A percentile compares a stretch with the other conserved stretches of the same genome.
Evolutionary conservation across 1,140 invertebrate genomes (phyloP).

Genomic region (Orius insidiosus): DNA sequence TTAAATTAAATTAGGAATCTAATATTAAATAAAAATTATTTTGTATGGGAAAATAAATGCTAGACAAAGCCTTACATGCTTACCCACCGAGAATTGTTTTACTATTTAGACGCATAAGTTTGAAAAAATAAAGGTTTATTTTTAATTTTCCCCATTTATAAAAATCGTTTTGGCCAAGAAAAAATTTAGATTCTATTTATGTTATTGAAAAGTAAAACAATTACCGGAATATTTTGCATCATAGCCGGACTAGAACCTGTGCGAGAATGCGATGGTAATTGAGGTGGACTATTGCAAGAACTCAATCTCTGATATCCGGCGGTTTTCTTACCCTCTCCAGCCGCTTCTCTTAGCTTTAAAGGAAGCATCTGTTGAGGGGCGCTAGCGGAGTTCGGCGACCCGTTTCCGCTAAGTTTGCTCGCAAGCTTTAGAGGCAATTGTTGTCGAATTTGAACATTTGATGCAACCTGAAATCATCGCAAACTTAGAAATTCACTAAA

Average conservation of each 20-base stretch:
- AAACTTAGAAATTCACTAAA: too few relatives aligned
- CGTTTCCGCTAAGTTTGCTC: conserved; percentile 24
- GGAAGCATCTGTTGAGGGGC: conserved; percentile 28
- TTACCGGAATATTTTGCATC: conserved; percentile 31
- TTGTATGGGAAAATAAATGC: not conserved
- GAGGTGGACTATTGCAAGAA: conserved; percentile 21
- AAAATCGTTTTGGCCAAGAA: too few relatives aligned
- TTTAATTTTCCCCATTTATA: too few relatives aligned
- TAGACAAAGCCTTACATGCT: conserved; percentile 18
- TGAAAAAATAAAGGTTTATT: too few relatives aligned
- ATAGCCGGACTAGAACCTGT: conserved; percentile 53
- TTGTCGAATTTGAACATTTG: conserved; percentile 47
- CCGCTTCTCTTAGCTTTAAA: conserved; percentile 28
- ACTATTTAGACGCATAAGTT: too few relatives aligned
- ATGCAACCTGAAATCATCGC: conserved; percentile 18
- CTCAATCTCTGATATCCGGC: conserved; percentile 28
- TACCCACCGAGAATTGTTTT: conserved; percentile 23
- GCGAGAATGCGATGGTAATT: conserved; percentile 36
- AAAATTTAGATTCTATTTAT: too few relatives aligned
- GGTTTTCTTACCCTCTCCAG: conserved; percentile 20
- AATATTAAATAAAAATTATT: not conserved
- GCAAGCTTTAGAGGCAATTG: conserved; percentile 67
- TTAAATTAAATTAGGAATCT: too few relatives aligned
- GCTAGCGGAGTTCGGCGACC: conserved; percentile 11
- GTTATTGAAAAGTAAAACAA: not conserved